A percentile compares a stretch with the other conserved stretches of the same genome.
Conservation (phyloP, 2,797 vertebrate species). For the Sphenodon punctatus region DNA sequence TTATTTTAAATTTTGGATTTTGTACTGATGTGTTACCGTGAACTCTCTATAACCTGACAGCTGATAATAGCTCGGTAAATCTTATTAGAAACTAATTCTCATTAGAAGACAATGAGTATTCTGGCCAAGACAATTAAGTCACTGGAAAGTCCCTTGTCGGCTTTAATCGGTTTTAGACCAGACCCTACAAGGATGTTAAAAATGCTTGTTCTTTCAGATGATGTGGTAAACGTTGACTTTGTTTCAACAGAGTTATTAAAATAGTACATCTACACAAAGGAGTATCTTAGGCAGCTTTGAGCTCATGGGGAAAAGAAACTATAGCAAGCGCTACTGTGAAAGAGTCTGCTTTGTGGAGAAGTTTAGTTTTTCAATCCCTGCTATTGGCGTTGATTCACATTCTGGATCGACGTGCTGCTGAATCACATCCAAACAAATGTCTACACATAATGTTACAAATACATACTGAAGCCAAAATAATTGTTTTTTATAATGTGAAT, state of each 20-base stretch:
- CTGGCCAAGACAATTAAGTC: too few relatives aligned
- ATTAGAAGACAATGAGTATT: neutral
- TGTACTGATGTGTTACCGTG: too few relatives aligned
- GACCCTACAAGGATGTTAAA: neutral
- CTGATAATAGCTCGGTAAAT: too few relatives aligned
- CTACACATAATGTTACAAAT: slow-evolving; percentile 52
- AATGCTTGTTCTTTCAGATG: neutral
- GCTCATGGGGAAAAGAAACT: neutral
- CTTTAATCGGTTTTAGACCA: too few relatives aligned
- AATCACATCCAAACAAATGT: slow-evolving; percentile 65
- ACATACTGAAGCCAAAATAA: slow-evolving; percentile 57
- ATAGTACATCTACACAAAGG: neutral
- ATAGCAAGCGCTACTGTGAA: slow-evolving; percentile 45
- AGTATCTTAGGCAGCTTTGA: neutral
- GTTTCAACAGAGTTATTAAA: neutral
- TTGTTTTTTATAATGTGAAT: slow-evolving; percentile 64
- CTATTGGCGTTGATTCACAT: slow-evolving; percentile 43
- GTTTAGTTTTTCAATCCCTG: slow-evolving; percentile 7
- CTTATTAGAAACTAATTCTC: too few relatives aligned
- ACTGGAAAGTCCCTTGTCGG: too few relatives aligned
- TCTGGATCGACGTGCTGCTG: slow-evolving; percentile 55
- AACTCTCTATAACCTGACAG: too few relatives aligned
- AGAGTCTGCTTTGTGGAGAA: slow-evolving; percentile 3
- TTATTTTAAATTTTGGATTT: too few relatives aligned
- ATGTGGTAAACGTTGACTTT: neutral